Evolutionary conservation across 2,113 vertebrate genomes (phyloP), one percentile per base, ranked within the genome.

Genomic region (Actenoides hombroni): DNA sequence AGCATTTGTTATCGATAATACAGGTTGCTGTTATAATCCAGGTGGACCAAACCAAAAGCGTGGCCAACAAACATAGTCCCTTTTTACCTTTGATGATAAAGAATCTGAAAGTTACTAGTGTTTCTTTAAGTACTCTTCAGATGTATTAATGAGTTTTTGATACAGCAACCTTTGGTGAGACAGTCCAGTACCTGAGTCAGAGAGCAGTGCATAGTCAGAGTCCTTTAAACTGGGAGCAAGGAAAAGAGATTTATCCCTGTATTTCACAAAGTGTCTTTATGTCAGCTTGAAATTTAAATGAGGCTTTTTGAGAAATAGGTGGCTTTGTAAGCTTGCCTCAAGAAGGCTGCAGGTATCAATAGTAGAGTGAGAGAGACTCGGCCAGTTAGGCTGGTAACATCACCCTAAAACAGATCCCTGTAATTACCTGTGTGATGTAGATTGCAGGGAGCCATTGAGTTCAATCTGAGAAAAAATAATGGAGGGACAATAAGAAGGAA

Each of bases 1-100:
- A 39, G 23, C 10, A 10, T 82, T 84, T 16, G 6, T 13, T 49
- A 2, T 29, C 0, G 0, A 11, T 54, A 57, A 21, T 40, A 19
- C 8, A 56, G 16, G 31, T 35, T 61, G 29, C 51, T 83, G 0
- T 44, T 86, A 46, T 14, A 67, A 29, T 53, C 6, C 7, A 82
- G 23, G 21, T 68, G 35, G 18, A 60, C n/a, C 29, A 60, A 85
- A 29, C 44, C 44, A 51, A 68, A 86, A 79, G 25, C 28, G 9
- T 16, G 35, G 44, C 74, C 26, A 78, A 71, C 14, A 90, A 77
- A 33, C n/a, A 6, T 28, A 73, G 24, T 40, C 16, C 2, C 12
- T 63, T 83, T 90, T 83, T 77, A 42, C 35, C 21, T 88, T 25
- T 63, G 25, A 42, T 90, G 26, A 40, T 90, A 59, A 85, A 46